Evolutionary conservation across 2,113 vertebrate species (phyloP).

Genomic region (Guaruba guarouba): DNA sequence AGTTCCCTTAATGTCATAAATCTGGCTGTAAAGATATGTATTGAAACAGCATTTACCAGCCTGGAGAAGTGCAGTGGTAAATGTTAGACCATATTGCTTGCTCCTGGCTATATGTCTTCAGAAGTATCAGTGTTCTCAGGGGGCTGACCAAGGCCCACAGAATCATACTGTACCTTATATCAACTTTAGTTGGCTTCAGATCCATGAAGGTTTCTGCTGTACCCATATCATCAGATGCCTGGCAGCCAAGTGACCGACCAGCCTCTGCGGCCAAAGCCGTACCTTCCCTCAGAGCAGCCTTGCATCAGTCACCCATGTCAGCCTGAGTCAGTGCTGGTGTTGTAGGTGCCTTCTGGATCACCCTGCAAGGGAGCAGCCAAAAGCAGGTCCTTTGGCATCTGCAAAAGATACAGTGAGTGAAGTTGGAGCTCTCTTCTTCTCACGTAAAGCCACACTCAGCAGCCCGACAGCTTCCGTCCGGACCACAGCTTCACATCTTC

Average conservation of each 20-base stretch:
- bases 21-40: background rate
- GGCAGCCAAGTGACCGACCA: background rate
- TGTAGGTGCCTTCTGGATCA: background rate
- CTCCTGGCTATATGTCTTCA: background rate
- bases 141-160: background rate
- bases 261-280: background rate
- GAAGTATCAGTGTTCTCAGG: background rate
- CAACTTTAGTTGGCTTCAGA: background rate
- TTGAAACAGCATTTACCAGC: background rate
- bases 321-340: background rate
- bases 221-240: background rate
- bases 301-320: background rate
- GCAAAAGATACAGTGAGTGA: background rate
- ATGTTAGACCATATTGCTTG: background rate
- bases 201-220: background rate
- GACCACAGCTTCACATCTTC: background rate
- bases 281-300: background rate
- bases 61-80: background rate
- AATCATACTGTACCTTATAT: accelerated
- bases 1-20: background rate
- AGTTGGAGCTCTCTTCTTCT: background rate
- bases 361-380: background rate
- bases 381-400: background rate
- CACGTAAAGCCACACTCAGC: background rate
- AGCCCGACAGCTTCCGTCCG: background rate